A percentile compares a stretch with the other conserved stretches of the same genome.
Conservation (phyloP, 2,797 vertebrate species). For the Arctocebus calabarensis region DNA sequence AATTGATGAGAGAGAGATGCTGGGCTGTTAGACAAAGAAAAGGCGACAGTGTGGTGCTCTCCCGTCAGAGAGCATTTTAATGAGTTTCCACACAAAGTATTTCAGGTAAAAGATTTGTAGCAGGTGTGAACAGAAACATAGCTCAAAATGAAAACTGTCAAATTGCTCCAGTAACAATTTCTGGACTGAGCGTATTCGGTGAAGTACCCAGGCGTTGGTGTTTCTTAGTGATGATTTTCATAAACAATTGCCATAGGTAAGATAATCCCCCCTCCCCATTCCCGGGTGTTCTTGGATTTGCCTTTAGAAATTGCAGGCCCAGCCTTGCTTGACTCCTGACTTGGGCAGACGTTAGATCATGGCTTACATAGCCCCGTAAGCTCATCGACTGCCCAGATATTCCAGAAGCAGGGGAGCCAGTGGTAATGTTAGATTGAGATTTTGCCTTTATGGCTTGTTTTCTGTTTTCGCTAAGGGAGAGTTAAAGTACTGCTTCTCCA, state of each 20-base stretch:
- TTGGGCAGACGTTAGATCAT: neutral
- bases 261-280: neutral
- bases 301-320: neutral
- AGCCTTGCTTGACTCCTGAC: neutral
- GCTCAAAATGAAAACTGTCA: neutral
- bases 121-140: slow-evolving; percentile 15
- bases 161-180: neutral
- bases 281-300: neutral
- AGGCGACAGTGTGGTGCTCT: slow-evolving; percentile 14
- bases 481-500: neutral
- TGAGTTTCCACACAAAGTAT: slow-evolving; percentile 53
- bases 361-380: neutral
- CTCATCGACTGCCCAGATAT: neutral
- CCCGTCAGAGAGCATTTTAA: slow-evolving; percentile 60
- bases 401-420: neutral
- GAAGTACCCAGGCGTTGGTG: neutral
- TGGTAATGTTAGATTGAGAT: neutral
- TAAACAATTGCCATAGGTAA: neutral
- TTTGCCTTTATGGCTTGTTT: neutral
- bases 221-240: slow-evolving; percentile 13
- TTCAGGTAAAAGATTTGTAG: slow-evolving; percentile 60
- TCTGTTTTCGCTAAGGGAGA: slow-evolving; percentile 23
- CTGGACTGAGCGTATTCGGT: neutral
- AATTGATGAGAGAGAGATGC: slow-evolving; percentile 68
- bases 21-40: slow-evolving; percentile 68